Evolutionary conservation across 1,140 invertebrate genomes (phyloP).

Genomic region (Spodoptera litura): DNA sequence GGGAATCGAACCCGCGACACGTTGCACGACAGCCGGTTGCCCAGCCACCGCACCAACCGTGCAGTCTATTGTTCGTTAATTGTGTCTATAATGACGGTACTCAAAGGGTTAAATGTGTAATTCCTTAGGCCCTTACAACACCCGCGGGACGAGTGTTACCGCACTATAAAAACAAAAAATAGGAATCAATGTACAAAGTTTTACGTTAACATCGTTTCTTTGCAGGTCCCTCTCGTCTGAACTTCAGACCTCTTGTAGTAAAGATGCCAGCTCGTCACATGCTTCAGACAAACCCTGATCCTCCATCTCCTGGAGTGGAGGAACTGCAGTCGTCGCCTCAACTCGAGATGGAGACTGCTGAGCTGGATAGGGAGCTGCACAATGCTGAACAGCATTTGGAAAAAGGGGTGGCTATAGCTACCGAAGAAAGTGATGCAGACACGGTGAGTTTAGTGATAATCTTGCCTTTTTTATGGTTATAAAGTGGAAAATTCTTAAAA

Average conservation of each 20-base stretch:
- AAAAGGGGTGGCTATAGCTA: slow-evolving; percentile 70
- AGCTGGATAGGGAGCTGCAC: slow-evolving; percentile 70
- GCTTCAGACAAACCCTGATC: slow-evolving; percentile 54
- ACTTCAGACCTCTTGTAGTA: slow-evolving; percentile 71
- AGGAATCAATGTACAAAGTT: neutral
- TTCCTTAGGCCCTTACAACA: no score
- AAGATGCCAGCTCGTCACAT: slow-evolving; percentile 68
- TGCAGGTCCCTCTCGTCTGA: slow-evolving; percentile 64
- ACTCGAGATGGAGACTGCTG: slow-evolving; percentile 70
- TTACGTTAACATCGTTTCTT: neutral
- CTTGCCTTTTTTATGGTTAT: neutral
- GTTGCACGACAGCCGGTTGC: no score
- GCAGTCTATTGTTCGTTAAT: no score
- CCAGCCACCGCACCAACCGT: no score
- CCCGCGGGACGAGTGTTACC: no score
- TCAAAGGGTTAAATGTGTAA: no score
- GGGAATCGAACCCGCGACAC: no score
- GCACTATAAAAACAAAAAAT: no score
- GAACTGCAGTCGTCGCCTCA: slow-evolving; percentile 74
- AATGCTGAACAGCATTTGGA: slow-evolving; percentile 74
- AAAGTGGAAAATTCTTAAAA: neutral
- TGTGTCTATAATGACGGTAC: no score
- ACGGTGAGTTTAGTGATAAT: slow-evolving; percentile 63
- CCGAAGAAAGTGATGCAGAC: slow-evolving; percentile 76
- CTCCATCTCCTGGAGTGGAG: slow-evolving; percentile 60